A percentile compares a stretch with the other conserved stretches of the same genome.
These are phyloP conservation scores for Triplophysa tibetana DNA, from an alignment of 2,113 vertebrate genomes.

Conservation along the genomic window DNA sequence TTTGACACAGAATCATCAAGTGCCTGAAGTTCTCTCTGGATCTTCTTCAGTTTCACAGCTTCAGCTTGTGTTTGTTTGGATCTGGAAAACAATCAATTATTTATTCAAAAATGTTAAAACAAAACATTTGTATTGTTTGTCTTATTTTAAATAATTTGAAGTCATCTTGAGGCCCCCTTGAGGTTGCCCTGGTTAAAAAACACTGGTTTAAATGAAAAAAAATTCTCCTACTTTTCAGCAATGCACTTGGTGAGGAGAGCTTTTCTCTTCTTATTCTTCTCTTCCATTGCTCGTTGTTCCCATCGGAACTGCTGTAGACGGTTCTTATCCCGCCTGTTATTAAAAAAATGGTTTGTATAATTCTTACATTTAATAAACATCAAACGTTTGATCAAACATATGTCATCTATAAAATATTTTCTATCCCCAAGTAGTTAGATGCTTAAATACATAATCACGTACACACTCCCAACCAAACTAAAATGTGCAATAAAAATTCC, in stretches of 20 bases:
- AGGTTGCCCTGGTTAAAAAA: too few relatives aligned
- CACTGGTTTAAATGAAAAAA: not conserved
- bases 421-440: too few relatives aligned
- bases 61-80: constrained; percentile 94
- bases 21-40: constrained; percentile 91
- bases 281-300: constrained; percentile 89
- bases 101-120: not conserved
- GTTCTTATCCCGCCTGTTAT: constrained; percentile 82
- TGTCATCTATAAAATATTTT: too few relatives aligned
- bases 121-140: too few relatives aligned
- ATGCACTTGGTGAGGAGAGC: constrained; percentile 90
- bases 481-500: too few relatives aligned
- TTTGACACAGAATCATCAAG: constrained; percentile 92
- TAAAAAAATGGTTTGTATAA: constrained; percentile 2
- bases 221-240: constrained; percentile 85
- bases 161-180: too few relatives aligned
- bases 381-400: not conserved
- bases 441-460: too few relatives aligned
- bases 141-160: too few relatives aligned
- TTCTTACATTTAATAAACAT: not conserved
- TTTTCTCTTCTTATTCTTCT: constrained; percentile 93
- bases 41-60: constrained; percentile 86
- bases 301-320: constrained; percentile 87
- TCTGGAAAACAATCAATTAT: constrained; percentile 64
- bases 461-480: too few relatives aligned